A percentile compares a stretch with the other conserved stretches of the same genome.
These are phyloP conservation scores for Dasypus novemcinctus DNA, from an alignment of 2,113 vertebrate genomes.

Conservation along the genomic window DNA sequence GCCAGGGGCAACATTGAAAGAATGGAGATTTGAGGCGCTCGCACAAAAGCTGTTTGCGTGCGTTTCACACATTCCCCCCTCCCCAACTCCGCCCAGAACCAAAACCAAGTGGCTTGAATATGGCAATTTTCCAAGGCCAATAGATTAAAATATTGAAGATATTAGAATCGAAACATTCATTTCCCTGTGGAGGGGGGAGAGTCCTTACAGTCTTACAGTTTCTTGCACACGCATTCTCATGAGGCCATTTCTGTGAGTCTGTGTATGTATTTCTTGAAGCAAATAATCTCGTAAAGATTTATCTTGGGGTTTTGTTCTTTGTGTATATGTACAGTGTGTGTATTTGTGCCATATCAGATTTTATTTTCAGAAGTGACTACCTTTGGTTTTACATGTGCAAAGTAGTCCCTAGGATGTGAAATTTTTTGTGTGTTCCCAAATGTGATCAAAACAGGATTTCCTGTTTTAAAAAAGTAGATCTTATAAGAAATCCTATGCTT, in stretches of 20 bases:
- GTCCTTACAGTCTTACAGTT: background rate
- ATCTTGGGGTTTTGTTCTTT: slow-evolving; percentile 61
- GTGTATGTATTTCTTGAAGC: slow-evolving; percentile 35
- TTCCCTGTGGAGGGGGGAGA: slow-evolving; percentile 35
- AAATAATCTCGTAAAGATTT: slow-evolving; percentile 29
- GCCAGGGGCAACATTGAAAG: slow-evolving; percentile 37
- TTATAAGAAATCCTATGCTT: slow-evolving; percentile 45
- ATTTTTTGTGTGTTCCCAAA: slow-evolving; percentile 41
- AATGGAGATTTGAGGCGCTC: slow-evolving; percentile 45
- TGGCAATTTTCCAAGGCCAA: slow-evolving; percentile 55
- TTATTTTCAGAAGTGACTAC: slow-evolving; percentile 63
- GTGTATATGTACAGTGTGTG: slow-evolving; percentile 71
- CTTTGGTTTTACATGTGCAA: slow-evolving; percentile 64
- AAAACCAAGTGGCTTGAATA: slow-evolving; percentile 54
- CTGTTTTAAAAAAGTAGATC: slow-evolving; percentile 33
- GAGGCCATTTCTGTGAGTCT: slow-evolving; percentile 5
- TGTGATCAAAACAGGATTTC: slow-evolving; percentile 59
- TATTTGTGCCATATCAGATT: slow-evolving; percentile 62
- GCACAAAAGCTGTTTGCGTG: slow-evolving; percentile 46
- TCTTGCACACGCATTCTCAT: slow-evolving; percentile 53
- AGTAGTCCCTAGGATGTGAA: slow-evolving; percentile 38
- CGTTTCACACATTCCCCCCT: slow-evolving; percentile 61
- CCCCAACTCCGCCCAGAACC: slow-evolving; percentile 4
- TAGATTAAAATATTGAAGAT: slow-evolving; percentile 58
- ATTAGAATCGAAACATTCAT: slow-evolving; percentile 41